phyloP scores from a whole-genome alignment of 2,113 vertebrate genomes.

The Corythoichthys haematopterus region DNA sequence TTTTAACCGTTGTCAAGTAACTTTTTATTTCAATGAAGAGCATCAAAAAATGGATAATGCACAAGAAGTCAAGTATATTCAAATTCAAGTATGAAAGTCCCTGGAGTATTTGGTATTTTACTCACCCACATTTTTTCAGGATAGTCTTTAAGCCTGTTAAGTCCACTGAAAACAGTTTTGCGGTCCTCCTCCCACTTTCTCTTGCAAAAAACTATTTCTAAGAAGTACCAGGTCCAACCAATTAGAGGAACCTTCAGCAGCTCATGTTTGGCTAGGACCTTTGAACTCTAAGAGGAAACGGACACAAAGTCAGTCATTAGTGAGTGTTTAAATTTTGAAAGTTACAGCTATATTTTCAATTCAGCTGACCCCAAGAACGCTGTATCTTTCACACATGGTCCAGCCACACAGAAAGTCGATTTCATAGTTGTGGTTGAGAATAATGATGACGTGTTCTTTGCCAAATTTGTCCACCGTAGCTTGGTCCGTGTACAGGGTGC shows the following conservation, averaged over 20 bases:
- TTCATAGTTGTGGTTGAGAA: slow-evolving; percentile 98
- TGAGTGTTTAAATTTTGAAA: neutral
- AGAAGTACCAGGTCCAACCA: slow-evolving; percentile 99
- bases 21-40: too few species aligned
- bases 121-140: slow-evolving; percentile 97
- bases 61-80: neutral
- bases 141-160: slow-evolving; percentile 82
- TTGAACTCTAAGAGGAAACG: slow-evolving; percentile 81
- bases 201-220: slow-evolving; percentile 98
- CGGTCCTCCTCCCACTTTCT: slow-evolving; percentile 96
- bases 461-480: slow-evolving; percentile 83
- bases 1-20: too few species aligned
- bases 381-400: slow-evolving; percentile 96
- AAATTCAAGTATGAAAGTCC: neutral
- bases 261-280: slow-evolving; percentile 95
- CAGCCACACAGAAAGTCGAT: slow-evolving; percentile 98
- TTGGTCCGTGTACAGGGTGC: slow-evolving; percentile 89
- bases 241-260: slow-evolving; percentile 92
- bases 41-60: neutral
- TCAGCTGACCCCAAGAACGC: slow-evolving; percentile 86
- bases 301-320: neutral
- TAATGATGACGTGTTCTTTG: slow-evolving; percentile 91
- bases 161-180: slow-evolving; percentile 81
- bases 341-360: neutral
- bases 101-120: slow-evolving; percentile 26